Percentiles rank a stretch among this genome's conserved stretches.
Evolutionary conservation across 2,797 vertebrate genomes (phyloP).

Genomic region (Huso huso): DNA sequence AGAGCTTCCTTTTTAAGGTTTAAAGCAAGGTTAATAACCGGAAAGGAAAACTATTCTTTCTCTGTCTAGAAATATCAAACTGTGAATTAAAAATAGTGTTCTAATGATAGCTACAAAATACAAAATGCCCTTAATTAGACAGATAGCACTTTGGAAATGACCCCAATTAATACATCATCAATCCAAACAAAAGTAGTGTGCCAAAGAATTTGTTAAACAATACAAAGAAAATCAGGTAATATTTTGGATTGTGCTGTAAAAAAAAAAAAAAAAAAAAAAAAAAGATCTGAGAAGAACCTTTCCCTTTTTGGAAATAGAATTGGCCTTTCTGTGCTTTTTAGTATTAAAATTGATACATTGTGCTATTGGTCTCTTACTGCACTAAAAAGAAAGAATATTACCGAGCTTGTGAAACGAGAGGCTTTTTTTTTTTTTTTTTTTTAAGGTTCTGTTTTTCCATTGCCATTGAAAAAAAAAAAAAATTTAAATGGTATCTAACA

Average conservation of each 20-base stretch:
- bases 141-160: constrained; percentile 28
- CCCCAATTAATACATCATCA: constrained; percentile 44
- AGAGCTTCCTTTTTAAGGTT: constrained; percentile 33
- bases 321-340: constrained; percentile 57
- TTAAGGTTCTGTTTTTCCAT: constrained; percentile 96
- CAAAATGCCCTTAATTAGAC: constrained; percentile 50
- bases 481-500: constrained; percentile 89
- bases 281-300: constrained; percentile 39
- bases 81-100: constrained; percentile 34
- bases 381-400: constrained; percentile 64
- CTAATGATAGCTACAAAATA: constrained; percentile 40
- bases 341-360: constrained; percentile 54
- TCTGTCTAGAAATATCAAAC: constrained; percentile 55
- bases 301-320: constrained; percentile 57
- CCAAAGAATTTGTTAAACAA: constrained; percentile 69
- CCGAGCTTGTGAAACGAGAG: constrained; percentile 54
- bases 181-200: constrained; percentile 66
- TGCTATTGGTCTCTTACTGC: constrained; percentile 66
- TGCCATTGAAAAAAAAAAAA: constrained; percentile 68
- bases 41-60: constrained; percentile 36
- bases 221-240: constrained; percentile 49
- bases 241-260: constrained; percentile 44
- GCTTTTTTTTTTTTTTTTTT: constrained; percentile 60
- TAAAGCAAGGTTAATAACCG: constrained; percentile 20
- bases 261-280: constrained; percentile 24